Base-by-base conservation (phyloP, 2,797 vertebrate species). In the Amblyraja radiata region DNA sequence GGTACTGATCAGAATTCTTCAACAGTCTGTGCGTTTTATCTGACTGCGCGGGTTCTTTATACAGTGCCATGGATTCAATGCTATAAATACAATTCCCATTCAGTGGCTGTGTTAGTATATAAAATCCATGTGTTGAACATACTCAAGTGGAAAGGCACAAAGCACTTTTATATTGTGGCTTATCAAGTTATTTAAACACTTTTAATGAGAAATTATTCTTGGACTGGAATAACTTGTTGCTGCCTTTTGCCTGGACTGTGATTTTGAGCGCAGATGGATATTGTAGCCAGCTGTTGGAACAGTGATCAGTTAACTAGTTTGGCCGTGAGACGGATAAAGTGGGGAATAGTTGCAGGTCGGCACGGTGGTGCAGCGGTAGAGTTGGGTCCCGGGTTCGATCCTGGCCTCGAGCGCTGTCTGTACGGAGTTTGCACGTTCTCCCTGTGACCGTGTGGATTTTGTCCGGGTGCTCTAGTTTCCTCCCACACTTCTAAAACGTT, bases 141-240 rank as follows among this genome's bases (percentile, higher is more conserved):
- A 18, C 63, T 68, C 13, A 6, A 6, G n/a, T 68, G 63, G 32
- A 18, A 88, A 65, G 61, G 16, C n/a, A 88, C 14, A 88, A 68
- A 68, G 63, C 10, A 1, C 63, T 32, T 68, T 88, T 63, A 88
- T 36, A 36, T 88, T 63, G 9, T 32, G 54, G 14, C 61, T 88
- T 68, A 21, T 63, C n/a, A 68, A 88, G 84, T 68, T 36, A 32
- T 36, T 68, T n/a, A 88, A 88, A 88, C 84, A 88, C 65, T 88
- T 68, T 16, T 65, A 63, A 88, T n/a, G 65, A 84, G 23, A 84
- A 88, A 21, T 68, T 68, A 68, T 88, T 36, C 61, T 68, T 68
- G 16, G 63, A 36, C 21, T 18, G 63, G 32, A 36, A 32, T 88
- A 16, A 88, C 63, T 74, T 88, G 81, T 83, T 84, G 11, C 18